Evolutionary conservation across 2,888 invertebrate genomes (phyloP).

Genomic region (Hirtodrosophila histrioides): DNA sequence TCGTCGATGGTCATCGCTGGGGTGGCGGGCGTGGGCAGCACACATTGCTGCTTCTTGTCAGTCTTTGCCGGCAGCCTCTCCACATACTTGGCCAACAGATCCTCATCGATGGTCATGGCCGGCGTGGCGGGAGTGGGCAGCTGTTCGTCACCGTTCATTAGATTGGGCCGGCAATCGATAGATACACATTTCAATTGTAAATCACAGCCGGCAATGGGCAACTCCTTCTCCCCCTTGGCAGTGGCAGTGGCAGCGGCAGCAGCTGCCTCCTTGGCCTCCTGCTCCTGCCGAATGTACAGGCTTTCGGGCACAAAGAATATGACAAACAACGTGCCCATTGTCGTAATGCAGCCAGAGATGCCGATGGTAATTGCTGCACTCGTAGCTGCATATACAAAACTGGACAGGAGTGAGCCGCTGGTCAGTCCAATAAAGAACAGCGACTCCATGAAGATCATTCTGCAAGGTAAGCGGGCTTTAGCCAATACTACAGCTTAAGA

Average conservation of each 20-base stretch:
- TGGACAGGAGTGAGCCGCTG: conserved; percentile 86
- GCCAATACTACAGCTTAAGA: background rate
- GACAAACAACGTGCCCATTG: conserved; percentile 73
- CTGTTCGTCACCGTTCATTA: conserved; percentile 40
- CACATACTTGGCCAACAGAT: conserved; percentile 67
- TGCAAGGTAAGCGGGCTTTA: conserved; percentile 61
- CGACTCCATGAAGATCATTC: conserved; percentile 88
- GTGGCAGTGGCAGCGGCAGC: background rate
- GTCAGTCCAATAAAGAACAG: conserved; percentile 87
- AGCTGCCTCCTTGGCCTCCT: conserved; percentile 32
- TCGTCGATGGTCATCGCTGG: conserved; percentile 48
- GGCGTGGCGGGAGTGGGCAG: conserved; percentile 55
- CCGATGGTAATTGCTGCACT: conserved; percentile 77
- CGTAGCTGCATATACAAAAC: conserved; percentile 85
- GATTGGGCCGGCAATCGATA: conserved; percentile 46
- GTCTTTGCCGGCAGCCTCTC: conserved; percentile 52
- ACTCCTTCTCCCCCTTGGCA: conserved; percentile 38
- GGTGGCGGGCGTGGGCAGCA: conserved; percentile 53
- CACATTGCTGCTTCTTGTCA: background rate
- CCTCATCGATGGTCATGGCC: conserved; percentile 49
- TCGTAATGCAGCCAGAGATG: conserved; percentile 74
- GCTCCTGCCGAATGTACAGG: conserved; percentile 55
- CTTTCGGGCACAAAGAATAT: conserved; percentile 81
- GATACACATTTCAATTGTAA: conserved; percentile 50
- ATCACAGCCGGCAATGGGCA: conserved; percentile 41